Evolutionary conservation across 2,113 vertebrate species (phyloP).

Genomic region (Spilogale gracilis): DNA sequence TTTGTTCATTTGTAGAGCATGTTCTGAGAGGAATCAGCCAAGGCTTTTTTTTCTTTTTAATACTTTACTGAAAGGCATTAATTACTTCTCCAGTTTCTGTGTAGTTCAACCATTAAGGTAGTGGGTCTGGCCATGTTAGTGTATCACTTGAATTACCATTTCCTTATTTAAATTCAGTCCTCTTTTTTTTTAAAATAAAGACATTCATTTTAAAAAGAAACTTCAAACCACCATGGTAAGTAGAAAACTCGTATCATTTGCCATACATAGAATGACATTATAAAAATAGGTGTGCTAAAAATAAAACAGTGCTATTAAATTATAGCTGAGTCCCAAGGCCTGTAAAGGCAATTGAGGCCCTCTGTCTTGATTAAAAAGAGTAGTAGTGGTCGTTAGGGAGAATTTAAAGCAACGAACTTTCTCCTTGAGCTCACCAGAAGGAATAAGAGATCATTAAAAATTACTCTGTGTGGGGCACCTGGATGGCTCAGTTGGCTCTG

Average conservation of each 20-base stretch:
- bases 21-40: slow-evolving; percentile 7
- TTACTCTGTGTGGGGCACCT: background rate
- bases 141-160: slow-evolving; percentile 35
- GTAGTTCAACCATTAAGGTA: background rate
- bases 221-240: background rate
- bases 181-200: background rate
- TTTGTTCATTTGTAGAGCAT: slow-evolving; percentile 38
- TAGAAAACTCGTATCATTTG: slow-evolving; percentile 40
- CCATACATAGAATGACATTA: slow-evolving; percentile 40
- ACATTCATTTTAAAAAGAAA: slow-evolving; percentile 39
- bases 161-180: slow-evolving; percentile 41
- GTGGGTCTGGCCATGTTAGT: background rate
- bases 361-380: background rate
- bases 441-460: slow-evolving; percentile 18
- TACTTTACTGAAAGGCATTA: slow-evolving; percentile 1
- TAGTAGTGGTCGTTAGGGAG: background rate
- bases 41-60: slow-evolving; percentile 21
- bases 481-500: background rate
- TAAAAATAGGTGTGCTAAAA: slow-evolving; percentile 3
- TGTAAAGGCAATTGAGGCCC: background rate
- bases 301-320: background rate
- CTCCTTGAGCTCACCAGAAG: background rate
- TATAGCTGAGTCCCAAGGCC: background rate
- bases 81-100: slow-evolving; percentile 6
- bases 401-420: background rate